phyloP scores from a whole-genome alignment of 2,797 vertebrate species.

The Momotus momota region DNA sequence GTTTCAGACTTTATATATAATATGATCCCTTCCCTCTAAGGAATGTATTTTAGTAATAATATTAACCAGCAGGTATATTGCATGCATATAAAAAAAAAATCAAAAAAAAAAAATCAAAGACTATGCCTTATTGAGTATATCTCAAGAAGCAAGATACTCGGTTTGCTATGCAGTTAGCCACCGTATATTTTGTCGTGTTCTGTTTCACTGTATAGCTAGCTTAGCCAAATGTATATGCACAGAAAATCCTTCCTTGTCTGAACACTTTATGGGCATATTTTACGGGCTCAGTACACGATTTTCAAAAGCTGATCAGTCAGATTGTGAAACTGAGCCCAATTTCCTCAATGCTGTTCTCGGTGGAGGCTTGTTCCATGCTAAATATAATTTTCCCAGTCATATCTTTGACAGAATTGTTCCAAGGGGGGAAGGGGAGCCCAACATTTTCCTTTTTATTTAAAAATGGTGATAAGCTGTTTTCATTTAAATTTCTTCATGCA shows the following conservation, averaged over 20 bases:
- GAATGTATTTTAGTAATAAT: conserved; percentile 20
- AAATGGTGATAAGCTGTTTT: neutral
- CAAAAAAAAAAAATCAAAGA: neutral
- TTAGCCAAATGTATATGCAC: neutral
- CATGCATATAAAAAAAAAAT: neutral
- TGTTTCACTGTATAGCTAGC: neutral
- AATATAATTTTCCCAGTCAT: conserved; percentile 17
- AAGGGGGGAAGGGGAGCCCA: neutral
- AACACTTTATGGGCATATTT: conserved; percentile 25
- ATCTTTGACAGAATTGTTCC: neutral
- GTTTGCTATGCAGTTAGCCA: neutral
- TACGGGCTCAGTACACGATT: neutral
- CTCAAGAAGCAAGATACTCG: neutral
- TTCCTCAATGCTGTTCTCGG: conserved; percentile 14
- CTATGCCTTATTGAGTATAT: neutral
- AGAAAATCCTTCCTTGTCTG: conserved; percentile 32
- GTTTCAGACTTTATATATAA: conserved; percentile 18
- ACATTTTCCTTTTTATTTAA: neutral
- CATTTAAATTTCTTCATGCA: neutral
- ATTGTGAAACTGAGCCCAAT: conserved; percentile 40
- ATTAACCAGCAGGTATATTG: neutral
- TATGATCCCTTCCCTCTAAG: neutral
- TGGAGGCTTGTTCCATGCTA: conserved; percentile 22
- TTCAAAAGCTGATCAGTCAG: conserved; percentile 59
- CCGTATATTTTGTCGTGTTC: neutral